Base-by-base conservation (phyloP, 92 coral and sea anemone genomes). In the Porites lobata region DNA sequence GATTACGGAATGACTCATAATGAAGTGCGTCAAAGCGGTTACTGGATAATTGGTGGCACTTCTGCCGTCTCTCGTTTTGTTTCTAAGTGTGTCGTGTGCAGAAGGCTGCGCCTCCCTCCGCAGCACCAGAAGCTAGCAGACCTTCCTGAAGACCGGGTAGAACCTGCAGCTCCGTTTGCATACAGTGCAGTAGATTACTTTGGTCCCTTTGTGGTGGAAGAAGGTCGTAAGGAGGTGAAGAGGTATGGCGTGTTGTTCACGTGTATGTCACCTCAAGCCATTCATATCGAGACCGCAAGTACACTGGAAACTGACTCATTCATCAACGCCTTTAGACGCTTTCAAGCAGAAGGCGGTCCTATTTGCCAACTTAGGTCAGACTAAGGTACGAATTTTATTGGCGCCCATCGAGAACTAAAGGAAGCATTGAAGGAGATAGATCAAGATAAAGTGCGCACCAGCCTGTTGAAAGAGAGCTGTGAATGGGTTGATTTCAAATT, bases 201-300 rank as follows among this genome's bases (percentile, higher is more conserved):
- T 61, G 93, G 90, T 3, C 90, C 90, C 7, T 90, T 80, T 47
- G 8, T 75, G 1, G 66, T 80, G 56, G 80, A 86, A 59, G 87
- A 90, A 43, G 70, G 87, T 12, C 54, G 93, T 2, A 90, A 77
- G 43, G 74, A 59, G 24, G 29, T 90, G 3, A 86, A 86, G 56
- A 56, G 91, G 76, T 90, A 90, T 47, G 84, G 91, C 17, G 87
- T 80, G 24, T 19, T 86, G n/a, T 90, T 85, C 11, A 53, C 73
- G 85, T 86, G 69, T 85, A 57, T 90, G 75, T 78, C 83, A 1
- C 64, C 83, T 15, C 75, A 85, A 71, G 88, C 87, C 29, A 77
- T 90, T 9, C 91, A 90, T 56, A 54, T 89, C 59, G 81, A 89
- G 68, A 69, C 88, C 17, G 85, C 72, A 6, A 88, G 63, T 51